These are phyloP conservation scores for Siniperca knerii DNA, from an alignment of 2,113 vertebrate species.

Conservation along the genomic window DNA sequence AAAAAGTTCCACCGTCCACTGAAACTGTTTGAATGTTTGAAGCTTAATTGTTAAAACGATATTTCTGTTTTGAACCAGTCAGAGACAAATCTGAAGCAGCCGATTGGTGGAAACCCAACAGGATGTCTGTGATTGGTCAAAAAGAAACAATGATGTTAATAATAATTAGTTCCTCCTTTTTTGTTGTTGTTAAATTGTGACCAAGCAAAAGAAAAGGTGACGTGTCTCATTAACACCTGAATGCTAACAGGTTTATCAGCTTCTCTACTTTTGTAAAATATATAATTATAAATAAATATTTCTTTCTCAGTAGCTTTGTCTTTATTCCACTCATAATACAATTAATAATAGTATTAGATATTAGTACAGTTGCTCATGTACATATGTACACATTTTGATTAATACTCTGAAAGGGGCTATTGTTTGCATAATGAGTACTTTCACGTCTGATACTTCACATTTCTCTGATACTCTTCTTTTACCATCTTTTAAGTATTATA, in stretches of 20 bases:
- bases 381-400: too few species aligned
- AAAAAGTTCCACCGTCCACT: neutral
- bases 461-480: too few species aligned
- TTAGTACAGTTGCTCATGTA: too few species aligned
- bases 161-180: neutral
- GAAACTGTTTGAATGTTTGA: neutral
- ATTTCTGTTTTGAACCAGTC: neutral
- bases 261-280: slow-evolving; percentile 35
- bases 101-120: neutral
- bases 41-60: neutral
- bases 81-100: neutral
- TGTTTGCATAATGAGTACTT: too few species aligned
- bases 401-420: too few species aligned
- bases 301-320: slow-evolving; percentile 4
- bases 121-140: neutral
- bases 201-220: neutral
- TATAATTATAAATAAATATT: slow-evolving; percentile 44
- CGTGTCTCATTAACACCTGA: neutral
- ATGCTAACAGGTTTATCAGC: neutral
- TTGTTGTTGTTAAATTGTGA: neutral
- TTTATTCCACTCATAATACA: neutral
- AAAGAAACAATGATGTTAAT: neutral
- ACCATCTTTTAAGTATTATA: too few species aligned
- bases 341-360: too few species aligned
- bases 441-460: too few species aligned